These are phyloP conservation scores for Latheticus oryzae DNA, from an alignment of 2,888 invertebrate species.

Conservation along the genomic window DNA sequence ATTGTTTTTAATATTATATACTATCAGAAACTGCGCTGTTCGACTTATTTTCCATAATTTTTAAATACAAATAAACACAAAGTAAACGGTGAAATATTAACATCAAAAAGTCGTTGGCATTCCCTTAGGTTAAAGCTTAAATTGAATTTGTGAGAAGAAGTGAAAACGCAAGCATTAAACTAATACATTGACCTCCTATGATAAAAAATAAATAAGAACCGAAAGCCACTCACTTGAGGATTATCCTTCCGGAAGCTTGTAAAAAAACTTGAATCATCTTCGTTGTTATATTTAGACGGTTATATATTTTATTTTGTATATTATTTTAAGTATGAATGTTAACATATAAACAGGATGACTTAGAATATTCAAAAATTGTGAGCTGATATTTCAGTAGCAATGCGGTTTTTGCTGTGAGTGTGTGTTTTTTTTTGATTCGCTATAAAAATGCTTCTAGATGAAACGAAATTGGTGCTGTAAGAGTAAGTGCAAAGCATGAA, in stretches of 20 bases:
- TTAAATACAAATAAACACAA: no score
- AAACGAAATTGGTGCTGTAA: slow-evolving; percentile 17
- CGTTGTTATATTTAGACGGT: slow-evolving; percentile 29
- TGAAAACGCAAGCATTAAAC: slow-evolving; percentile 4
- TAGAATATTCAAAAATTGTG: slow-evolving; percentile 39
- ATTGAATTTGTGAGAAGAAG: not conserved
- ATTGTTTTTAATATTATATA: no score
- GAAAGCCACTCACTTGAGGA: no score
- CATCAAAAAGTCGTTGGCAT: no score
- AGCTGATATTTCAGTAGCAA: slow-evolving; percentile 47
- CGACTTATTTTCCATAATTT: not conserved
- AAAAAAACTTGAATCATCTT: no score
- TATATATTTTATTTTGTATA: slow-evolving; percentile 47
- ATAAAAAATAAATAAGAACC: slow-evolving; percentile 18
- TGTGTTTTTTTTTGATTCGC: slow-evolving; percentile 17
- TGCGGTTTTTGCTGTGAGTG: slow-evolving; percentile 39
- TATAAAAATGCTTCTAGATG: slow-evolving; percentile 22
- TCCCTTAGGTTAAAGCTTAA: no score
- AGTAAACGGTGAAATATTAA: no score
- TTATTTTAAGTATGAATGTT: slow-evolving; percentile 47
- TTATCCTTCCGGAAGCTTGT: no score
- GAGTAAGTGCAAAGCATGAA: slow-evolving; percentile 8
- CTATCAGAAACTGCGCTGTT: no score
- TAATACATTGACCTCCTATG: slow-evolving; percentile 9
- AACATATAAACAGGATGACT: slow-evolving; percentile 48